phyloP scores from a whole-genome alignment of 1,140 invertebrate species.

The Phymastichus coffea region DNA sequence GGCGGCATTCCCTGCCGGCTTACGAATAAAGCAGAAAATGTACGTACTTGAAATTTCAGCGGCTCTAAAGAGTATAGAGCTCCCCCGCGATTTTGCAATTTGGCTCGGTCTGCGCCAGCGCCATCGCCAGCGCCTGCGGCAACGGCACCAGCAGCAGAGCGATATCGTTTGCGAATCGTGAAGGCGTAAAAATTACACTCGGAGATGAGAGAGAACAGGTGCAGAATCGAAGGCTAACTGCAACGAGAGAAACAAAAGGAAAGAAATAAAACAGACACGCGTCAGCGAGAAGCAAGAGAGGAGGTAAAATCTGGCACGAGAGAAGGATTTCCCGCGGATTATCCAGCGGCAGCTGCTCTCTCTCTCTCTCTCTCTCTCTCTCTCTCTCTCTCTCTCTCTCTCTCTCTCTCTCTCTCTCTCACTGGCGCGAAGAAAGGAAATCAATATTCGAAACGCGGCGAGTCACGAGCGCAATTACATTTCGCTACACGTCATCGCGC shows the following conservation, averaged over 20 bases:
- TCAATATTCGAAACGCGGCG: constrained; percentile 7
- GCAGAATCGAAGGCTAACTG: neutral
- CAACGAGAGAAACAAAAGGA: neutral
- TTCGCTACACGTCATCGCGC: constrained; percentile 20
- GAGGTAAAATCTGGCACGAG: constrained; percentile 19
- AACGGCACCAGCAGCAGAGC: no score
- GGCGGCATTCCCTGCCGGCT: no score
- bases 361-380: no score
- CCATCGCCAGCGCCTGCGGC: no score
- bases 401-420: neutral
- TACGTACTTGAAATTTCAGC: neutral
- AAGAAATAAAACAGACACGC: neutral
- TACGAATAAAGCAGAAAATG: neutral
- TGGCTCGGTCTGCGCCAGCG: no score
- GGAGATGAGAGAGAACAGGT: neutral
- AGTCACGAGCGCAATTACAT: constrained; percentile 28
- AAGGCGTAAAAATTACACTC: constrained; percentile 9
- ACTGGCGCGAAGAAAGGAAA: constrained; percentile 18
- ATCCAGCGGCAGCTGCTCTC: no score
- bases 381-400: neutral
- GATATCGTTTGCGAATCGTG: neutral
- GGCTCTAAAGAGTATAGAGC: no score
- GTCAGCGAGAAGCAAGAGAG: neutral
- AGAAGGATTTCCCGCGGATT: constrained; percentile 23
- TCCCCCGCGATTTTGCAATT: no score